Evolutionary conservation across 2,888 invertebrate species (phyloP), one percentile per base, ranked within the genome.

Genomic region (Sphinx pinastri): DNA sequence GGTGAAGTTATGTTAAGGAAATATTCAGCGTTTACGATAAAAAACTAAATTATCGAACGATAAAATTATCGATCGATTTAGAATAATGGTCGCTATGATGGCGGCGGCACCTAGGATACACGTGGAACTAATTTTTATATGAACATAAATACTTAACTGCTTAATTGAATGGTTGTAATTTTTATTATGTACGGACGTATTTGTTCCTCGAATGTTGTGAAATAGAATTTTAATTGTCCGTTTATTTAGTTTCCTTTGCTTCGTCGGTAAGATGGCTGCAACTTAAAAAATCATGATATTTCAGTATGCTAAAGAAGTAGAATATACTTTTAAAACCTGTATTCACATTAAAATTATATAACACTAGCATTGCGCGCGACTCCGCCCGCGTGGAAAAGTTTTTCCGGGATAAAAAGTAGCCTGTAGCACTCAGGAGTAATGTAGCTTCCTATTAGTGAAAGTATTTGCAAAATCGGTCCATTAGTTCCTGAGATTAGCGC

Each of bases 41-140:
- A 69, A 69, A 68, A 69, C 75, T 71, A 75, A 76, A 71, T 73
- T 73, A 76, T 76, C 73, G 73, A 73, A 69, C 76, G 76, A 81
- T 75, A 63, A 72, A 76, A 71, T 73, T 73, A 76, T 77, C 73
- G 72, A 73, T 71, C 76, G 76, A 81, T 75, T 80, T 78, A 71
- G 69, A 76, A 74, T 81, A 81, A 82, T 81, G 72, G 73, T 63
- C 76, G 69, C 75, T 74, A 79, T 79, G 71, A 77, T 74, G 74
- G 72, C 72, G 55, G 71, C 59, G 63, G 72, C 72, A 70, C 77
- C 78, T 78, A 83, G 79, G 84, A 84, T 84, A 81, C 77, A 75
- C 71, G 84, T 84, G 84, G 78, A 85, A 87, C 87, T 70, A 86
- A 87, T 86, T 87, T 75, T 84, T 84, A 86, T 85, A 78, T 68